Conservation (phyloP, 2,797 vertebrate genomes). For the Uromys caudimaculatus region DNA sequence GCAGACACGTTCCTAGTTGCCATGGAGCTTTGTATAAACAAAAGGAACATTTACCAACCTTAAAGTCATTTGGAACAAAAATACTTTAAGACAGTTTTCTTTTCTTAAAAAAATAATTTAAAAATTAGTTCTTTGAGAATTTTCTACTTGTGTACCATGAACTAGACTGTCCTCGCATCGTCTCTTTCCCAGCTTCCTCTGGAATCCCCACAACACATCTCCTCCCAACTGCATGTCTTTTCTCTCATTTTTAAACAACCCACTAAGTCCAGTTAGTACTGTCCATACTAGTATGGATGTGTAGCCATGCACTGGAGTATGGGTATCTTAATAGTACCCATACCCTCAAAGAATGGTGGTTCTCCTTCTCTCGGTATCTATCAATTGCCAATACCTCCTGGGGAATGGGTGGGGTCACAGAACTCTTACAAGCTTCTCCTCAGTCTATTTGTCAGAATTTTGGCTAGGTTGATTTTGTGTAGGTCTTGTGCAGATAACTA, state of each 20-base stretch:
- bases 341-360: neutral
- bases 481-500: neutral
- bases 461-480: neutral
- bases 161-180: neutral
- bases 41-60: neutral
- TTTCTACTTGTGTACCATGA: neutral
- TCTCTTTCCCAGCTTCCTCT: neutral
- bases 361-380: neutral
- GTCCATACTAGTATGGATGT: neutral
- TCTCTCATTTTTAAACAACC: neutral
- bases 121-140: neutral
- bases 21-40: neutral
- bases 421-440: no score
- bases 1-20: neutral
- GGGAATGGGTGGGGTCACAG: neutral
- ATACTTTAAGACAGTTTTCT: neutral
- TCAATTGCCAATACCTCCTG: neutral
- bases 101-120: neutral
- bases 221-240: neutral
- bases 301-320: neutral
- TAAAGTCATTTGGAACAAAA: constrained; percentile 16
- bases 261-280: neutral
- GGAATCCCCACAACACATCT: neutral
- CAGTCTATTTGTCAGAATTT: neutral
- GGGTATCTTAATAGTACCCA: neutral